Percentiles rank a stretch among this genome's conserved stretches.
Evolutionary conservation across 2,797 vertebrate species (phyloP).

Genomic region (Orestias chungarensis): DNA sequence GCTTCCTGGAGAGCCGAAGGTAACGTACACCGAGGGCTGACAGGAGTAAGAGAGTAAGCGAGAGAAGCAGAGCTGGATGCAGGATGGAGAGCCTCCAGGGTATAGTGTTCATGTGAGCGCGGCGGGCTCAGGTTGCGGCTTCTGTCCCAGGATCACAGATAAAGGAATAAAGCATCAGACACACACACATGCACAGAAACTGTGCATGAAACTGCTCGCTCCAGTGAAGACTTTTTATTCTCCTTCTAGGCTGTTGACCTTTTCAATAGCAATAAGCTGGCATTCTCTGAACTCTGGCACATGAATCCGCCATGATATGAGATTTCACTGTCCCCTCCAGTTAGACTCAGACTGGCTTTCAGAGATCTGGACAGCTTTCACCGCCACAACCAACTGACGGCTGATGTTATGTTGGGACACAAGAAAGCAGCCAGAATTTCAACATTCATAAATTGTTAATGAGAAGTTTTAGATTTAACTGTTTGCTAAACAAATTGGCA

Average conservation of each 20-base stretch:
- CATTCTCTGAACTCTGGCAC: slow-evolving; percentile 65
- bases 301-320: slow-evolving; percentile 64
- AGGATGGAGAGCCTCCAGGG: slow-evolving; percentile 50
- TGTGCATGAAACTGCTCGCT: slow-evolving; percentile 27
- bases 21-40: slow-evolving; percentile 64
- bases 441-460: background rate
- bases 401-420: slow-evolving; percentile 19
- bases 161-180: slow-evolving; percentile 35
- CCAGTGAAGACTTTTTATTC: slow-evolving; percentile 60
- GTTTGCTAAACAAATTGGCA: background rate
- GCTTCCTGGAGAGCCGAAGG: slow-evolving; percentile 68
- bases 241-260: slow-evolving; percentile 65
- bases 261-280: slow-evolving; percentile 74
- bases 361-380: slow-evolving; percentile 41
- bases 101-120: slow-evolving; percentile 54
- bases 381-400: slow-evolving; percentile 17
- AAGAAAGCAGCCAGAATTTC: background rate
- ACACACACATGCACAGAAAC: slow-evolving; percentile 11
- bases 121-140: slow-evolving; percentile 62
- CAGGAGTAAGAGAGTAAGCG: slow-evolving; percentile 27
- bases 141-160: slow-evolving; percentile 54
- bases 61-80: slow-evolving; percentile 25
- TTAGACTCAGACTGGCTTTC: slow-evolving; percentile 57
- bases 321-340: slow-evolving; percentile 65
- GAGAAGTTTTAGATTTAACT: background rate